Conservation (phyloP, 2,888 invertebrate genomes). For the Zootermopsis nevadensis region DNA sequence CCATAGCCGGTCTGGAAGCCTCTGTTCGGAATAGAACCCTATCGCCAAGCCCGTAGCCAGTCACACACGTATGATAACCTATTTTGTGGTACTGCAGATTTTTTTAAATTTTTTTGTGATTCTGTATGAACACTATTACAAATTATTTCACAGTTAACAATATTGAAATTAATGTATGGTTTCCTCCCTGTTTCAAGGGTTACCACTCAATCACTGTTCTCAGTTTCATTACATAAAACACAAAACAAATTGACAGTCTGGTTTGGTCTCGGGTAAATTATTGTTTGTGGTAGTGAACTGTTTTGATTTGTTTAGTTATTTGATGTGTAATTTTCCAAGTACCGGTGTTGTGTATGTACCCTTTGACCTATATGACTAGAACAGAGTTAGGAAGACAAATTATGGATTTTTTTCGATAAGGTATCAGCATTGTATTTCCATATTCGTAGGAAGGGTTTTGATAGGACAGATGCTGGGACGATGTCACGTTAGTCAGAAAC, state of each 20-base stretch:
- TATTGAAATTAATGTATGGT: background rate
- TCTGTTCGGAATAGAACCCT: no score
- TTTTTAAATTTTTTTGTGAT: background rate
- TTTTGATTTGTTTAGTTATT: background rate
- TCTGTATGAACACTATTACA: background rate
- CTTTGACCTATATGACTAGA: background rate
- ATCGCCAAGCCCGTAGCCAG: no score
- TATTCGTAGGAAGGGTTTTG: background rate
- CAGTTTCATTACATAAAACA: background rate
- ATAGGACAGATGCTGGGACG: background rate
- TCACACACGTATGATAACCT: no score
- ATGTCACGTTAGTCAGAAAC: background rate
- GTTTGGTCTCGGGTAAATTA: background rate
- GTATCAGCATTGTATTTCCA: background rate
- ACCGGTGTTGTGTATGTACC: background rate
- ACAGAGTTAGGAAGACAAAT: background rate
- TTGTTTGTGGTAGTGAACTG: background rate
- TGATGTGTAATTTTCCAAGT: background rate
- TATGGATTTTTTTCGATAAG: background rate
- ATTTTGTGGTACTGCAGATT: conserved; percentile 2
- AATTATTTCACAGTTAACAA: background rate
- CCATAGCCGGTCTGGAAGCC: no score
- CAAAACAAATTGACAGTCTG: conserved; percentile 7
- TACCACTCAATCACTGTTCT: background rate
- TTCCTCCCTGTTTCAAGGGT: background rate